Percentiles rank a stretch among this genome's conserved stretches.
Conservation (phyloP, 2,113 vertebrate species). For the Anarrhichthys ocellatus region DNA sequence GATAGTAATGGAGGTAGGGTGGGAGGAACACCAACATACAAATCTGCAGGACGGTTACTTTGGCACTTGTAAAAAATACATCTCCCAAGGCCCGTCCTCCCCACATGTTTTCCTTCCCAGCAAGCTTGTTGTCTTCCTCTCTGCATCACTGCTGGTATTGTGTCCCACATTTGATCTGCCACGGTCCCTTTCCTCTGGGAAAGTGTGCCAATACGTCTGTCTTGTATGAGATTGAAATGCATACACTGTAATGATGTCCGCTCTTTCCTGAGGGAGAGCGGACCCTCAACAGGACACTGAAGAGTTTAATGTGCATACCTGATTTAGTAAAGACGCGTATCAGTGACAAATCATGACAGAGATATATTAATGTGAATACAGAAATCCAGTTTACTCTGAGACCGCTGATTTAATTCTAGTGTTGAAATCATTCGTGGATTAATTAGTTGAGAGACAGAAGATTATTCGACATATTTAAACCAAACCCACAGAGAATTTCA, state of each 20-base stretch:
- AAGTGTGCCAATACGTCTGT: constrained; percentile 44
- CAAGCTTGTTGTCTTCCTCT: not conserved
- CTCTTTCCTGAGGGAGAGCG: constrained; percentile 14
- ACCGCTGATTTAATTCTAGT: not conserved
- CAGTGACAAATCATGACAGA: not conserved
- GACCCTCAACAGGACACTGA: not conserved
- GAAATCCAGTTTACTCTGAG: not conserved
- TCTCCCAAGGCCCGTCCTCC: not conserved
- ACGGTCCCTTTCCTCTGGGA: constrained; percentile 40
- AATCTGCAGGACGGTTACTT: constrained; percentile 23
- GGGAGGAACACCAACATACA: constrained; percentile 9
- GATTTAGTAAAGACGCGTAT: not conserved
- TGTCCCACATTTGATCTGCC: constrained; percentile 33
- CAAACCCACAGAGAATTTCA: no score
- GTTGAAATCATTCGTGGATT: not conserved
- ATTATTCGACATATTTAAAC: not conserved
- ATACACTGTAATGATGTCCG: constrained; percentile 45
- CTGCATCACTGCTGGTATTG: constrained; percentile 34
- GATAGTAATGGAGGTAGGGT: constrained; percentile 10
- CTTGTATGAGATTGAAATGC: constrained; percentile 26
- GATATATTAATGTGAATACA: not conserved
- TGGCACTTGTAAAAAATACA: constrained; percentile 23
- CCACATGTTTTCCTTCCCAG: constrained; percentile 16
- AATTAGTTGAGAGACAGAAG: not conserved
- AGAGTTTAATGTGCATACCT: not conserved